These are phyloP conservation scores for Oscheius myriophilus DNA, from an alignment of 2,888 invertebrate species.

Conservation along the genomic window DNA sequence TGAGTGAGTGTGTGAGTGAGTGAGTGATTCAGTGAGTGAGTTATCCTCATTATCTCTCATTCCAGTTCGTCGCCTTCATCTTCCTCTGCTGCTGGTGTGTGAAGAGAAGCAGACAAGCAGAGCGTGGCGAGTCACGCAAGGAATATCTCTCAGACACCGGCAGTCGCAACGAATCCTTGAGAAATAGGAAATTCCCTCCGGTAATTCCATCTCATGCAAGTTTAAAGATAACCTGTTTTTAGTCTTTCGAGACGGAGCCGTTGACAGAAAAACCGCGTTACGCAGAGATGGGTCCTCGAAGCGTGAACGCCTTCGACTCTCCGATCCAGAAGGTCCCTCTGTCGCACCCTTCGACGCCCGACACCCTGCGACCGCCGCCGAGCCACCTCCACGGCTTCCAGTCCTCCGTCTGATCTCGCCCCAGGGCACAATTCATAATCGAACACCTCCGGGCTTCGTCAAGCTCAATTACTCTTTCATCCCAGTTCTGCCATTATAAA, in stretches of 20 bases:
- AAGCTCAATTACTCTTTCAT: no score
- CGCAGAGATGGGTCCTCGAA: constrained; percentile 24
- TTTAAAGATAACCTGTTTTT: no score
- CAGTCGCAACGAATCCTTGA: constrained; percentile 10
- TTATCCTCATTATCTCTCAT: not conserved
- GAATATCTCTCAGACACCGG: constrained; percentile 2
- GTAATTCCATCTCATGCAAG: no score
- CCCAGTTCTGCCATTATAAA: no score
- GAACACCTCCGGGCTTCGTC: no score
- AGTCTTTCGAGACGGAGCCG: constrained; percentile 32
- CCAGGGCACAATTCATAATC: no score
- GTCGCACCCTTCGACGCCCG: constrained; percentile 15
- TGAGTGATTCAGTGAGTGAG: no score
- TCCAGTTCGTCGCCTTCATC: constrained; percentile 35
- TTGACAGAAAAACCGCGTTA: constrained; percentile 31
- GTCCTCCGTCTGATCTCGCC: constrained; percentile 25
- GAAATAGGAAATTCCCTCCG: constrained; percentile 26
- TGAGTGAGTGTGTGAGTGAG: no score
- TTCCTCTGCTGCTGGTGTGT: constrained; percentile 57
- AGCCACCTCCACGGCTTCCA: constrained; percentile 24
- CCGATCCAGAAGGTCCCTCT: constrained; percentile 8
- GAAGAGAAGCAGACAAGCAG: constrained; percentile 44
- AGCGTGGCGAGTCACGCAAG: constrained; percentile 17
- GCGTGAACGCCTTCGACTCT: constrained; percentile 21
- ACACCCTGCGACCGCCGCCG: constrained; percentile 16